Evolutionary conservation across 2,888 invertebrate genomes (phyloP), one percentile per base, ranked within the genome.

Genomic region (Lathronympha strigana): DNA sequence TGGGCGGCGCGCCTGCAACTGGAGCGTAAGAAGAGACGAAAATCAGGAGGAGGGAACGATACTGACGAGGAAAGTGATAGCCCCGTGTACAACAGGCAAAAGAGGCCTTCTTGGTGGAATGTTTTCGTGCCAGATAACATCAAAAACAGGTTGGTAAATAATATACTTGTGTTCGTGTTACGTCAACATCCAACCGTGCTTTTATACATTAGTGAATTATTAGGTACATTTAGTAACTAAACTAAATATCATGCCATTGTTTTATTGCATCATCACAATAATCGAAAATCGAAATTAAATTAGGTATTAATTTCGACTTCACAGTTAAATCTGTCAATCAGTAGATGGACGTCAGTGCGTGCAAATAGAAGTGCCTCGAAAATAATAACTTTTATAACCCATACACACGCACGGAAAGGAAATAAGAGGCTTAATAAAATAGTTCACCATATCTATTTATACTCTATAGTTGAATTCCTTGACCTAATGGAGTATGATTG

Each of bases 81-180:
- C 73, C 92, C 82, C 72, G 84, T 76, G 68, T 93, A 92, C 78
- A 88, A 92, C 40, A 89, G 95, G 28, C 94, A 96, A 83, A 96
- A 96, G 83, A 92, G 96, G 69, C 95, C 95, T 40, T 97, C 96
- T 40, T 97, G 97, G 97, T 97, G 97, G 97, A 97, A 96, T 84
- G 96, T 97, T 70, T 96, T 97, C 82, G 95, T 95, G 50, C 95
- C 96, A 55, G 96, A 97, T 76, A 95, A 94, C 78, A 93, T 94
- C 68, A 94, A 94, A 74, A 92, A 94, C 91, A 95, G 95, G 95
- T 95, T 36, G 53, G 66, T 66, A 47, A 19, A 15, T 45, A 21
- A 17, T n/a, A 54, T 25, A n/a, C 1, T 38, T 15, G 15, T 51
- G n/a, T 5, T 33, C 19, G 19, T 51, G 17, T 33, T 21, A 19